Evolutionary conservation across 2,113 vertebrate genomes (phyloP).

Genomic region (Petromus typicus): DNA sequence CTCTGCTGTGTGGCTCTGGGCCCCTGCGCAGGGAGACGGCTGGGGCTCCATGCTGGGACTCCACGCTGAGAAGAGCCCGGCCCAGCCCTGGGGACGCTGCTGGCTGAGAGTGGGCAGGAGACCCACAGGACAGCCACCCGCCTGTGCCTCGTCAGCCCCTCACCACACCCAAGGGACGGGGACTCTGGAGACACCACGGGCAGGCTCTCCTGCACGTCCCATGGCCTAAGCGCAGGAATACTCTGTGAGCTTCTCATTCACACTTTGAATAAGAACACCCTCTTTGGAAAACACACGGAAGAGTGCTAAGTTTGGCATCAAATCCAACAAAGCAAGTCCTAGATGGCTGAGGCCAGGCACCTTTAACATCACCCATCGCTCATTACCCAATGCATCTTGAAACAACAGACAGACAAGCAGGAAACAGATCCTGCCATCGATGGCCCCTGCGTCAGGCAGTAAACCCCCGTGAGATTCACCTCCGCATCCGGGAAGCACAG

Average conservation of each 20-base stretch:
- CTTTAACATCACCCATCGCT: neutral
- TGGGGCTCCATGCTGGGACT: too few species aligned
- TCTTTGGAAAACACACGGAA: neutral
- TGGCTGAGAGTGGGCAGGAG: neutral
- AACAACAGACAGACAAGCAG: neutral
- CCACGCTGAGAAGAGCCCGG: neutral
- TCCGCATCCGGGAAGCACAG: neutral
- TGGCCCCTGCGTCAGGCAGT: neutral
- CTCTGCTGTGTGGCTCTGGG: neutral
- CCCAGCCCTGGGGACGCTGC: neutral
- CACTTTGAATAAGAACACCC: neutral
- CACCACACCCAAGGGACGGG: neutral
- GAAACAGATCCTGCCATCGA: neutral
- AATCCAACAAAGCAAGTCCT: neutral
- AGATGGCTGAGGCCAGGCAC: neutral
- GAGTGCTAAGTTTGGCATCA: neutral
- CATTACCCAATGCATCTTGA: neutral
- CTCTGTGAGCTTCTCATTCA: neutral
- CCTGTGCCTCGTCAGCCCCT: neutral
- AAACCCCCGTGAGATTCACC: neutral
- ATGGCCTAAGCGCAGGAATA: neutral
- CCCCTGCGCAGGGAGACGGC: neutral
- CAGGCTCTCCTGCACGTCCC: neutral
- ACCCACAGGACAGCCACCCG: accelerated
- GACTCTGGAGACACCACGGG: neutral